These are phyloP conservation scores for Parauchenoglanis punctatus DNA, from an alignment of 2,797 vertebrate species.

Conservation along the genomic window DNA sequence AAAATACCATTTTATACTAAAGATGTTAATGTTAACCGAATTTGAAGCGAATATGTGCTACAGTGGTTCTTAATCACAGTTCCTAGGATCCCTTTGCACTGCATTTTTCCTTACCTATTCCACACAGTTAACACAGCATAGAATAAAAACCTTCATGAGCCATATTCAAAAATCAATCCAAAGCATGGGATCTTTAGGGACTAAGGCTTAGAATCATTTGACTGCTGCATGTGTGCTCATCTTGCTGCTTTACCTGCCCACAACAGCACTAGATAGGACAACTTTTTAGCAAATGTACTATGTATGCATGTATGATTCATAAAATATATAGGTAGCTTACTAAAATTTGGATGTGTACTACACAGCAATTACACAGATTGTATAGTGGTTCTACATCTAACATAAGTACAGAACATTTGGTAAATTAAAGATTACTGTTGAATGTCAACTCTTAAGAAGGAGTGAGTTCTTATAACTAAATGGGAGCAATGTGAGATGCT, in stretches of 20 bases:
- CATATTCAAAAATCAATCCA: background rate
- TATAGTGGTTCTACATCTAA: background rate
- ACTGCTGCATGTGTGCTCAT: background rate
- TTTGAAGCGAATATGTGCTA: background rate
- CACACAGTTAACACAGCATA: background rate
- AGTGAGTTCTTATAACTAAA: slow-evolving; percentile 31
- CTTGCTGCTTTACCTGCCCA: background rate
- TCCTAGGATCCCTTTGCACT: background rate
- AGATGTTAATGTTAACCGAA: background rate
- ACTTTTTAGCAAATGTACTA: background rate
- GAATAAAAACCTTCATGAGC: background rate
- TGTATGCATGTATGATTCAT: slow-evolving; percentile 1
- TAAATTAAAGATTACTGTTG: background rate
- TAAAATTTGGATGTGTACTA: slow-evolving; percentile 5
- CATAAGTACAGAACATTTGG: background rate
- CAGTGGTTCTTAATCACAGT: slow-evolving; percentile 2
- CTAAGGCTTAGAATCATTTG: background rate
- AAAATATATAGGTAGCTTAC: background rate
- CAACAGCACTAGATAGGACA: background rate
- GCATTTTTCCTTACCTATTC: no score
- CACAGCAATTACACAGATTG: background rate
- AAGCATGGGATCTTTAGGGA: background rate
- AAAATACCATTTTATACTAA: background rate
- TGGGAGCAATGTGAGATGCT: slow-evolving; percentile 54
- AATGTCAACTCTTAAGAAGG: slow-evolving; percentile 8